A percentile compares a stretch with the other conserved stretches of the same genome.
phyloP scores from a whole-genome alignment of 2,888 invertebrate species.

The Abrostola tripartita region DNA sequence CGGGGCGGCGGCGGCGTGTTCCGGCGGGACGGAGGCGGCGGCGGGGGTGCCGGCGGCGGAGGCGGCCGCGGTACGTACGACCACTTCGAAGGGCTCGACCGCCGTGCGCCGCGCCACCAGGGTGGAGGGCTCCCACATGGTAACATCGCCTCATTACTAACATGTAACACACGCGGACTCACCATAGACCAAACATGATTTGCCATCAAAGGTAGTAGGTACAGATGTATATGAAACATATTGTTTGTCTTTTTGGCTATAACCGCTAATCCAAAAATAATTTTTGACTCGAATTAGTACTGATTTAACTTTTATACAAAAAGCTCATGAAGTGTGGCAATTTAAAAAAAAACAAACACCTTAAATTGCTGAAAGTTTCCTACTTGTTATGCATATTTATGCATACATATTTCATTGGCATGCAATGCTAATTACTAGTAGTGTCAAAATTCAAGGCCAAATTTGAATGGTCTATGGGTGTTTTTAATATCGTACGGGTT shows the following conservation, averaged over 20 bases:
- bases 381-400: too few species aligned
- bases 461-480: too few species aligned
- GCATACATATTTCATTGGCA: too few species aligned
- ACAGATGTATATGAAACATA: constrained; percentile 6
- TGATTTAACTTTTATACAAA: too few species aligned
- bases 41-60: constrained; percentile 55
- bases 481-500: too few species aligned
- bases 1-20: constrained; percentile 73
- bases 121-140: constrained; percentile 83
- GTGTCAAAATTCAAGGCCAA: too few species aligned
- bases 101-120: constrained; percentile 77
- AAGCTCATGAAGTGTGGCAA: too few species aligned
- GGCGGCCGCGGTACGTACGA: constrained; percentile 85
- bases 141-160: constrained; percentile 78
- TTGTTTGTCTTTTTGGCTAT: constrained; percentile 8
- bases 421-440: too few species aligned
- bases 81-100: constrained; percentile 81
- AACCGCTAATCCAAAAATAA: background rate
- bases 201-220: constrained; percentile 26
- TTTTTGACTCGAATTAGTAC: too few species aligned
- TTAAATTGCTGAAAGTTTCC: too few species aligned
- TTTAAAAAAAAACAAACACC: too few species aligned
- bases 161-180: constrained; percentile 38
- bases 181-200: constrained; percentile 20
- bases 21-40: constrained; percentile 72